Evolutionary conservation across 2,113 vertebrate species (phyloP), one percentile per base, ranked within the genome.

Genomic region (Dendrocopos noguchii): DNA sequence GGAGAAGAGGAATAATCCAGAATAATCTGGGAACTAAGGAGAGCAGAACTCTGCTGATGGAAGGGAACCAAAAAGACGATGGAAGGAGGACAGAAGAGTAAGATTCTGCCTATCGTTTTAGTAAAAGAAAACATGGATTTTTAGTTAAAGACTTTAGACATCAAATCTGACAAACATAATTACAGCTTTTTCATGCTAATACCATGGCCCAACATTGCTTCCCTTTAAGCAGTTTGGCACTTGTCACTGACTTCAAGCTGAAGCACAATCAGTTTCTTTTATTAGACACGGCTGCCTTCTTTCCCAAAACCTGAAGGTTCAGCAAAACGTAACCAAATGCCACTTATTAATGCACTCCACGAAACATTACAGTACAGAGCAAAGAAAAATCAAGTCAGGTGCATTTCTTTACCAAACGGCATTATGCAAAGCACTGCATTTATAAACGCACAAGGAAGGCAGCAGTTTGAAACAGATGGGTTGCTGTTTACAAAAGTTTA

Each of bases 401-500:
- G 65, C 64, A 31, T 66, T 96, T 93, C 56, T 94, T 93, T 94
- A 96, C 93, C 92, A 83, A 96, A 95, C 24, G 84, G 87, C 94
- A 97, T 96, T 95, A 96, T 93, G 87, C 77, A 96, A 96, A 98
- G 76, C 78, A 90, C 60, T 78, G 71, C 93, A 94, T 95, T 91
- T 90, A 93, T 90, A 91, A 94, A 94, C 34, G 56, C 33, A 47
- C 75, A 93, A 95, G 92, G 78, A 95, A 95, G 97, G 92, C 80
- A 95, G 78, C 77, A 80, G 67, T 96, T 96, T 89, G 90, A 92
- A 97, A 90, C 97, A 98, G 97, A 97, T 96, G 95, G 96, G 87
- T 95, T 95, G 96, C 96, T 97, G 90, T 50, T 79, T 80, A 92
- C 46, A 90, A 55, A 88, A 92, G 90, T 92, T 97, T 93, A 83